Evolutionary conservation across 2,888 invertebrate genomes (phyloP).

Genomic region (Magallana nippona): DNA sequence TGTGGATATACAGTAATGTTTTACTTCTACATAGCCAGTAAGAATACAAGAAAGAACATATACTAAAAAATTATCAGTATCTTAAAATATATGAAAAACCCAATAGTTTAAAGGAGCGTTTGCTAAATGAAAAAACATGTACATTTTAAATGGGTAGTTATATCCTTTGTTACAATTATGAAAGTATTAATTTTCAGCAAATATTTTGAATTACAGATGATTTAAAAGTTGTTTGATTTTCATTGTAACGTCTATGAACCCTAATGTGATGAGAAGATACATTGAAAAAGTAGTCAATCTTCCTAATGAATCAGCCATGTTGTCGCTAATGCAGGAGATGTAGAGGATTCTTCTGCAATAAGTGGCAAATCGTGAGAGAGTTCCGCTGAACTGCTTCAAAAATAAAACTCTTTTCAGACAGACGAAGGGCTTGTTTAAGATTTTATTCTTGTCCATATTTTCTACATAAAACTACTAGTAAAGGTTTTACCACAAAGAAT

Average conservation of each 20-base stretch:
- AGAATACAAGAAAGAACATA: too few species aligned
- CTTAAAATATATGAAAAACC: too few species aligned
- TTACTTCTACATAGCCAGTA: too few species aligned
- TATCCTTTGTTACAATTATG: too few species aligned
- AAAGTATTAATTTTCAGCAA: too few species aligned
- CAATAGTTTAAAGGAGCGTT: too few species aligned
- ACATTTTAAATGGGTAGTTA: too few species aligned
- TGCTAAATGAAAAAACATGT: too few species aligned
- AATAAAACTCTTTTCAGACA: background rate
- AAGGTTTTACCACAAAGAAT: constrained; percentile 15
- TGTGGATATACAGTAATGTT: too few species aligned
- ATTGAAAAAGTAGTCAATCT: background rate
- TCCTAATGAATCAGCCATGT: background rate
- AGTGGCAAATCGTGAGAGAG: background rate
- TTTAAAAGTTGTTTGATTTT: background rate
- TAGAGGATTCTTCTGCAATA: background rate
- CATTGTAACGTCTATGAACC: background rate
- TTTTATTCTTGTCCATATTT: constrained; percentile 30
- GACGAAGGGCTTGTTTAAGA: background rate
- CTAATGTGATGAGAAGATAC: background rate
- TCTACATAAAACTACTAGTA: constrained; percentile 27
- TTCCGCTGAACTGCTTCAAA: background rate
- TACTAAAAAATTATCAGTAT: too few species aligned
- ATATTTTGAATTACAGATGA: too few species aligned
- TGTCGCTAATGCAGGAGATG: background rate